Evolutionary conservation across 2,113 vertebrate species (phyloP).

Genomic region (Anser cygnoides): DNA sequence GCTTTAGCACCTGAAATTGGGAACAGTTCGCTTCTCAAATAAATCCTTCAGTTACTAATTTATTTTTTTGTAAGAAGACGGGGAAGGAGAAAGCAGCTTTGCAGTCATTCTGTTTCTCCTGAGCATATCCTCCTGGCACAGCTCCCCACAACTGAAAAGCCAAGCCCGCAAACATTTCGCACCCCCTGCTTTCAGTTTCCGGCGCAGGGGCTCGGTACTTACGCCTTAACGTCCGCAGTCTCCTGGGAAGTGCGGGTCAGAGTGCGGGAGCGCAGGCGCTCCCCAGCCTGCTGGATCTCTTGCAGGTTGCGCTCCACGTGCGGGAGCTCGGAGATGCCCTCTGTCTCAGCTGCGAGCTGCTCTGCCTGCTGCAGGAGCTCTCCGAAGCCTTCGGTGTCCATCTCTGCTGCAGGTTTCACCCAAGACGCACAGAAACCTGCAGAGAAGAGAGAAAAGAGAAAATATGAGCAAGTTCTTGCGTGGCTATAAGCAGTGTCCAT

Average conservation of each 20-base stretch:
- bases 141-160: rapidly evolving
- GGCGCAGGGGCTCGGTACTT: not conserved
- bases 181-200: rapidly evolving
- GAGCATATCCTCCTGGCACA: not conserved
- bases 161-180: rapidly evolving
- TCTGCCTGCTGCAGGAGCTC: constrained; percentile 98
- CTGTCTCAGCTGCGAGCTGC: constrained; percentile 95
- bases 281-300: constrained; percentile 96
- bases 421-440: not conserved
- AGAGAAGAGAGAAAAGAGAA: not conserved
- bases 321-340: constrained; percentile 94
- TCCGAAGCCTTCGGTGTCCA: constrained; percentile 95
- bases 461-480: not conserved
- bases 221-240: constrained; percentile 97
- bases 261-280: constrained; percentile 92
- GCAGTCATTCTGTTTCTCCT: not conserved
- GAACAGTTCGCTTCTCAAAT: not conserved
- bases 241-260: constrained; percentile 96
- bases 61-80: not conserved
- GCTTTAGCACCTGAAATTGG: not conserved
- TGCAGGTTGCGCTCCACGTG: constrained; percentile 94
- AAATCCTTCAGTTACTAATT: not conserved
- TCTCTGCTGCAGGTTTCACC: constrained; percentile 51
- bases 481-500: not conserved
- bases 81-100: not conserved